Evolutionary conservation across 2,113 vertebrate species (phyloP).

Genomic region (Hipposideros armiger): DNA sequence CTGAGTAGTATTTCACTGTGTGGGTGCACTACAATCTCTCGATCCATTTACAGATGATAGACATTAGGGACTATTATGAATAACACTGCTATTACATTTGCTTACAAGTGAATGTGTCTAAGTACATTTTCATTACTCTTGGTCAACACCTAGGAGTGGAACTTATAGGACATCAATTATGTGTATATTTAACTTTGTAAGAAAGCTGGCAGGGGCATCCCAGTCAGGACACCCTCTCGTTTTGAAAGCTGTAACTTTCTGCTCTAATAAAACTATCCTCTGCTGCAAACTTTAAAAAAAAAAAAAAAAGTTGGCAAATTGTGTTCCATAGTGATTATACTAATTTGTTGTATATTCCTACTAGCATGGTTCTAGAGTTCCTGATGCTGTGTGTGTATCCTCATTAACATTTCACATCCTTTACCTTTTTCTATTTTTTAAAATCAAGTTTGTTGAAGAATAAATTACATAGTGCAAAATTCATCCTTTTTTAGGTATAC

Average conservation of each 20-base stretch:
- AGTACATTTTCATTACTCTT: background rate
- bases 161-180: background rate
- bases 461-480: background rate
- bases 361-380: background rate
- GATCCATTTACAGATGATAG: background rate
- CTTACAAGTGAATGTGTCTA: background rate
- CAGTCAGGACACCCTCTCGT: no score
- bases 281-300: no score
- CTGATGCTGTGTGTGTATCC: background rate
- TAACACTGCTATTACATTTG: background rate
- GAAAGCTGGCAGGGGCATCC: background rate
- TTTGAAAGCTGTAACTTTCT: no score
- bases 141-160: background rate
- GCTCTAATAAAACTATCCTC: no score
- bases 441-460: background rate
- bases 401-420: background rate
- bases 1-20: background rate
- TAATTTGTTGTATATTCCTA: background rate
- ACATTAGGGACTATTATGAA: background rate
- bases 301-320: background rate
- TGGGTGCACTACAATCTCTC: background rate
- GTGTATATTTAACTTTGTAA: background rate
- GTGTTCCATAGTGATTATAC: background rate
- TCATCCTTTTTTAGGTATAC: background rate
- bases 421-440: background rate